phyloP scores from a whole-genome alignment of 2,888 invertebrate genomes.

The Monochamus alternatus region DNA sequence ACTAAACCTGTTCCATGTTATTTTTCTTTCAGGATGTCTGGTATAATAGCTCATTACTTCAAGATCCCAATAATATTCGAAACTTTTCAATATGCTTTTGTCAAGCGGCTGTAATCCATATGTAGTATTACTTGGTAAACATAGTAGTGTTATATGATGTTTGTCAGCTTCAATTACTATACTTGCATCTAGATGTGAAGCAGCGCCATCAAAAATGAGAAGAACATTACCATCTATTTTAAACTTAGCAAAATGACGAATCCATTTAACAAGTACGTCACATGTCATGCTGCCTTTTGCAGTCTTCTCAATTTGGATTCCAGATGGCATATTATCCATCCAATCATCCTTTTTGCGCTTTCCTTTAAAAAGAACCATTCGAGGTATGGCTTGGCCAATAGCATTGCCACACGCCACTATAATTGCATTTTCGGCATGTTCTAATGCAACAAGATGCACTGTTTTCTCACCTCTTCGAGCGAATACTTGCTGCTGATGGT shows the following conservation, averaged over 20 bases:
- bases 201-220: constrained; percentile 59
- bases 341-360: not conserved
- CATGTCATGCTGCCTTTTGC: constrained; percentile 59
- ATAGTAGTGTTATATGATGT: constrained; percentile 58
- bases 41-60: not conserved
- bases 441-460: not conserved
- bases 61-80: constrained; percentile 52
- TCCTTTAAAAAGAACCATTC: not conserved
- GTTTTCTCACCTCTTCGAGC: not conserved
- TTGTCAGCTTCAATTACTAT: constrained; percentile 60
- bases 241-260: constrained; percentile 55
- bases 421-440: not conserved
- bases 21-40: not conserved
- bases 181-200: constrained; percentile 56
- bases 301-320: constrained; percentile 49
- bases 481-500: not conserved
- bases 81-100: constrained; percentile 60
- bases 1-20: not conserved
- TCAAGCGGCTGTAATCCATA: constrained; percentile 62
- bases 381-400: not conserved
- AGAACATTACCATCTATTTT: constrained; percentile 42
- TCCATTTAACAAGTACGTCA: constrained; percentile 50
- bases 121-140: constrained; percentile 63
- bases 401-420: not conserved
- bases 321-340: not conserved